Evolutionary conservation across 2,888 invertebrate genomes (phyloP), one percentile per base, ranked within the genome.

Genomic region (Pammene aurita): DNA sequence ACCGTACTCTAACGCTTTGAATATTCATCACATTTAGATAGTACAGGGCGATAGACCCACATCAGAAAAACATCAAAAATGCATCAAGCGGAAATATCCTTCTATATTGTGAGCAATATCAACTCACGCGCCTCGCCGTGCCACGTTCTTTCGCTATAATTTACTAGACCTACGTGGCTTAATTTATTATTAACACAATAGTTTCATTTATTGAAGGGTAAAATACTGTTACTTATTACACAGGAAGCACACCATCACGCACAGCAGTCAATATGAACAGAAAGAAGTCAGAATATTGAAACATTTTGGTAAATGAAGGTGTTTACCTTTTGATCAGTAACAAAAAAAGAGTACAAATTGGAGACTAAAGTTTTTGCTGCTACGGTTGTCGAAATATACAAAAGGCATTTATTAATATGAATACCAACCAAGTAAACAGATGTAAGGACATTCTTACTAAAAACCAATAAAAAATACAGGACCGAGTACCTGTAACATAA

Each of bases 51-150:
- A 92, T 92, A 91, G 92, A 92, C 92, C 92, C 92, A 91, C 92
- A 92, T 92, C 92, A 92, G 91, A 92, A 92, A 92, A 92, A 92
- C 92, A 92, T 92, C 92, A 92, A 92, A 92, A 92, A 92, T 92
- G 92, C 92, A 92, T 92, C 92, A 92, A 89, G 92, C 92, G 92
- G 92, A 92, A 92, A 90, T 87, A 89, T 88, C 84, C 83, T 83
- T 84, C 84, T 85, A 87, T 86, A 89, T 85, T 89, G 86, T 88
- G 82, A 85, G 83, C 86, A 87, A 89, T 90, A 88, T 90, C 86
- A 85, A 85, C 87, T 87, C 83, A 83, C 82, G 83, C 81, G 78
- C 77, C 75, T 64, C 66, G 75, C 73, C 74, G 66, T 72, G 50
- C 50, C 66, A 16, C 50, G 50, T 57, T 35, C 44, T 42, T 41